phyloP scores from a whole-genome alignment of 2,113 vertebrate genomes.

The Lota lota region DNA sequence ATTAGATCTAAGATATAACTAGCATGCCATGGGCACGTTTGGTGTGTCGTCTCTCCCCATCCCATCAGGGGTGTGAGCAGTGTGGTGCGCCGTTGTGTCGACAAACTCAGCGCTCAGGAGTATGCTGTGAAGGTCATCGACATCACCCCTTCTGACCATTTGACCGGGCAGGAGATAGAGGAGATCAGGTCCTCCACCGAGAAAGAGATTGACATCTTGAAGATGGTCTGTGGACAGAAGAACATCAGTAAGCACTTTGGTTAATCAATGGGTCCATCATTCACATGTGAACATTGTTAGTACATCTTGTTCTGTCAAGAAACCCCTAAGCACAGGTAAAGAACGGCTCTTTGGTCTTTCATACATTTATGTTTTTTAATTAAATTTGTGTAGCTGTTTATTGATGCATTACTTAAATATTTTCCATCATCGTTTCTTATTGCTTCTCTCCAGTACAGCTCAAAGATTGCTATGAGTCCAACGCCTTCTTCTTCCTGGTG shows the following conservation, averaged over 20 bases:
- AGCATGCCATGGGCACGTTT: neutral
- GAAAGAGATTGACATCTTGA: slow-evolving; percentile 94
- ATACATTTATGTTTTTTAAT: no score
- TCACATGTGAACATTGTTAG: no score
- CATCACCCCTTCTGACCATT: slow-evolving; percentile 88
- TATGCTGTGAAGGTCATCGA: slow-evolving; percentile 96
- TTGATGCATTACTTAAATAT: no score
- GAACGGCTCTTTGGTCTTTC: no score
- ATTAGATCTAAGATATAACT: no score
- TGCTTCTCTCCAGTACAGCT: slow-evolving; percentile 85
- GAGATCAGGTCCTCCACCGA: slow-evolving; percentile 85
- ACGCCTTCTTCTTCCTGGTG: slow-evolving; percentile 94
- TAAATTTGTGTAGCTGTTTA: no score
- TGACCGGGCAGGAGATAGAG: slow-evolving; percentile 77
- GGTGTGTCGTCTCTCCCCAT: neutral
- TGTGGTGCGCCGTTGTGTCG: slow-evolving; percentile 87
- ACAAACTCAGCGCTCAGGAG: slow-evolving; percentile 81
- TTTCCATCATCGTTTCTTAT: neutral
- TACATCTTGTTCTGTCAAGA: no score
- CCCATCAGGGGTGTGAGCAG: slow-evolving; percentile 90
- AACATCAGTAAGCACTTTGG: slow-evolving; percentile 86
- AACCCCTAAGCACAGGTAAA: no score
- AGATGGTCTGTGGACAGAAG: slow-evolving; percentile 84
- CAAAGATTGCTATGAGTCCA: slow-evolving; percentile 92
- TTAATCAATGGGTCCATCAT: no score